Evolutionary conservation across 2,113 vertebrate species (phyloP).

Genomic region (cattle (Bos taurus)): DNA sequence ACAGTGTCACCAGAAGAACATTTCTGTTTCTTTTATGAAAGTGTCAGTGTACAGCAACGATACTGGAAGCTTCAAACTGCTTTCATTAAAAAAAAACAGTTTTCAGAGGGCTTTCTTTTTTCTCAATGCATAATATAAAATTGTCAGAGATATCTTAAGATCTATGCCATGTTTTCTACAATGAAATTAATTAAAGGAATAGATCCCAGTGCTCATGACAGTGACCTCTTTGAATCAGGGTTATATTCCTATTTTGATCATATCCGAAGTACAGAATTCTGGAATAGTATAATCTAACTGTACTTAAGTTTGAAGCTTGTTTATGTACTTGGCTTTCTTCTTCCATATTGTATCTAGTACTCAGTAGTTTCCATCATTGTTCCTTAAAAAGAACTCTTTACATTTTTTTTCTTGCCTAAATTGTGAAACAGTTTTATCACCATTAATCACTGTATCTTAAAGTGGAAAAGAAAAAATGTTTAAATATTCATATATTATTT

Average conservation of each 20-base stretch:
- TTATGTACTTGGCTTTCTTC: neutral
- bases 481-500: neutral
- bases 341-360: neutral
- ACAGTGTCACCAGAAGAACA: neutral
- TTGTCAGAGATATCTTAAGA: neutral
- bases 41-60: neutral
- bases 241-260: neutral
- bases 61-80: neutral
- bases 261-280: neutral
- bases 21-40: neutral
- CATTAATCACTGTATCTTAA: neutral
- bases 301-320: neutral
- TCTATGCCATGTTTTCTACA: neutral
- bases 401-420: neutral
- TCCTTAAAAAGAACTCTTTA: neutral
- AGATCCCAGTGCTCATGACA: neutral
- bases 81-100: neutral
- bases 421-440: neutral
- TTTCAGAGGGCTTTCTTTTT: neutral
- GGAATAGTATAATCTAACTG: neutral
- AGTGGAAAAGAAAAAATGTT: neutral
- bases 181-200: constrained; percentile 20
- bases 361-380: neutral
- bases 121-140: neutral
- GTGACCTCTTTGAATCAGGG: neutral